phyloP scores from a whole-genome alignment of 2,113 vertebrate species.

The Tauraco erythrolophus region DNA sequence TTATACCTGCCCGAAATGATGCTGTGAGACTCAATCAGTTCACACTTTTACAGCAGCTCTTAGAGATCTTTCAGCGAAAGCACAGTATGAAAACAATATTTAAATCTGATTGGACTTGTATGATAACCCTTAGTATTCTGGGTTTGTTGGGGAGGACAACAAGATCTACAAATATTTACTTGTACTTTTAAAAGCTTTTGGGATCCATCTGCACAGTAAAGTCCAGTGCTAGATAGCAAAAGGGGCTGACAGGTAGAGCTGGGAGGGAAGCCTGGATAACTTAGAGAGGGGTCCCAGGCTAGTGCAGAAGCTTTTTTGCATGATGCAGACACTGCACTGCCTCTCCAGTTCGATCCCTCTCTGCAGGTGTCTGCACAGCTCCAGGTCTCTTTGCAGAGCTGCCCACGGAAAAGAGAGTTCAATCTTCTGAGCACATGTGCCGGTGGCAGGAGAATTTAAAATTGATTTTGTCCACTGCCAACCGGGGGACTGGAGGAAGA shows the following conservation, averaged over 20 bases:
- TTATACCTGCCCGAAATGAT: background rate
- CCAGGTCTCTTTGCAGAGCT: background rate
- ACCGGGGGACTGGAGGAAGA: background rate
- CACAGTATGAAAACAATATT: background rate
- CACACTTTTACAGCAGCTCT: background rate
- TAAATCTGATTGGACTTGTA: background rate
- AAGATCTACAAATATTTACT: background rate
- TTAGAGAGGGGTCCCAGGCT: fast-evolving
- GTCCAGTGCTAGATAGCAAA: background rate
- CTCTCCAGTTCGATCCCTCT: background rate
- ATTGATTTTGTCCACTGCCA: background rate
- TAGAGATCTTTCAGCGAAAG: background rate
- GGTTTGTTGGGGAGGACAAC: background rate
- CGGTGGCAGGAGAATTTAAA: background rate
- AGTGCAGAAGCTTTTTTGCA: background rate
- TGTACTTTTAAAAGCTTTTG: background rate
- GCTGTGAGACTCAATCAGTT: background rate
- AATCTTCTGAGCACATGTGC: background rate
- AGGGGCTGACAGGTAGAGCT: background rate
- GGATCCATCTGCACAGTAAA: background rate
- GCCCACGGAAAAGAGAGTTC: background rate
- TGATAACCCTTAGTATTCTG: background rate
- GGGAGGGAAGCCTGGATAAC: background rate
- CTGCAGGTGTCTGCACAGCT: background rate
- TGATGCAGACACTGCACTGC: background rate